These are phyloP conservation scores for Acronicta alni DNA, from an alignment of 2,888 invertebrate genomes.

Conservation along the genomic window DNA sequence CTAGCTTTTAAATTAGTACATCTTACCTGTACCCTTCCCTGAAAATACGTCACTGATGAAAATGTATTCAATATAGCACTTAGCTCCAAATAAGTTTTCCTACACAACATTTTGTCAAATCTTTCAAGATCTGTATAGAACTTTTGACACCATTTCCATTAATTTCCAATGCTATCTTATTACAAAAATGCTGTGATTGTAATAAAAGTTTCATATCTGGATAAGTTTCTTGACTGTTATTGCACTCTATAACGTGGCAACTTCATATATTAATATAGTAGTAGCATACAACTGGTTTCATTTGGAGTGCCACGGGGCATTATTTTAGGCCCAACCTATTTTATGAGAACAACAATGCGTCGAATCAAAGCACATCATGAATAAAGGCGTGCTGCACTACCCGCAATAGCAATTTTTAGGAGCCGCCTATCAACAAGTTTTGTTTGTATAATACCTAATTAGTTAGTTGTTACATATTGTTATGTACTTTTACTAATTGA, in stretches of 20 bases:
- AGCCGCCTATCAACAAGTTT: too few species aligned
- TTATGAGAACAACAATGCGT: neutral
- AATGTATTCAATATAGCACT: neutral
- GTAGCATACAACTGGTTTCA: neutral
- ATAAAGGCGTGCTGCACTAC: too few species aligned
- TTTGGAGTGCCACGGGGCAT: conserved; percentile 10
- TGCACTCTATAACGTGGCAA: neutral
- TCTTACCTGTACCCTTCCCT: neutral
- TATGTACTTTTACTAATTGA: too few species aligned
- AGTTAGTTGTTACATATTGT: too few species aligned
- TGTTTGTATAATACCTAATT: too few species aligned
- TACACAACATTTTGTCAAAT: too few species aligned
- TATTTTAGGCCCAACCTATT: conserved; percentile 7
- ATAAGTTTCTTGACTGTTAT: too few species aligned
- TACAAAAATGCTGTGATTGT: neutral
- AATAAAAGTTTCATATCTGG: neutral
- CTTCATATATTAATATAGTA: neutral
- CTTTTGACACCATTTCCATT: neutral
- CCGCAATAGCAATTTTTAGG: too few species aligned
- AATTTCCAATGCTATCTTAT: neutral
- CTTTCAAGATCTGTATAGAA: too few species aligned
- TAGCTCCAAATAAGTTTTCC: too few species aligned
- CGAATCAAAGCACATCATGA: too few species aligned
- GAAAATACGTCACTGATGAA: neutral
- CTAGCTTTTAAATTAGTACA: neutral